Base-by-base conservation (phyloP, 2,797 vertebrate genomes). In the Alcedo quadribrachys region DNA sequence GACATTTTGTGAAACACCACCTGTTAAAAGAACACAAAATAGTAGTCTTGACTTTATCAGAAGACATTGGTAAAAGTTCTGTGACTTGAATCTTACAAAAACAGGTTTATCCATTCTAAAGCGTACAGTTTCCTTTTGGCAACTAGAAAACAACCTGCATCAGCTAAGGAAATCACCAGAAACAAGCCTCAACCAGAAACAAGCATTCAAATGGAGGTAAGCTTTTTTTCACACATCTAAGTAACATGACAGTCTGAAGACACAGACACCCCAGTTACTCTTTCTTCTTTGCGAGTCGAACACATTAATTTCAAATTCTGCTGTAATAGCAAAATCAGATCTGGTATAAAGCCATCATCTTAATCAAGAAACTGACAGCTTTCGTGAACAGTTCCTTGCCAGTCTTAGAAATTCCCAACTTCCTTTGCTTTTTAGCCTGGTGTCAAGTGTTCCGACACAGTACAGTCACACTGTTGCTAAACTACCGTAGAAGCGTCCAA, bases 1-100 rank as follows among this genome's bases (percentile, higher is more conserved):
- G 99, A 99, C 99, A 99, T 99, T 98, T 99, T 99, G 97, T 99
- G 99, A 97, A 99, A 99, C 70, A 99, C 99, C 96, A 99, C 99
- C 99, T 99, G 92, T 90, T 53, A 89, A 96, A 81, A 95, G 30
- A 97, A 94, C 89, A 77, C 54, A 93, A 57, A 78, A 85, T 6
- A 51, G 85, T 6, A 71, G 42, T 51, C 48, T 28, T 6, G 1
- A 67, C 43, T 89, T 85, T 40, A 25, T 21, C 11, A 67, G 16
- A 84, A 88, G 48, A 45, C 67, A 84, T 13, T 2, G 16, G 18
- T 27, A 32, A n/a, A 63, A 46, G 13, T 61, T 67, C 66, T 46
- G 14, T 21, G n/a, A 75, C 15, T 67, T 43, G 4, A 61, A 45
- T 45, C 53, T 43, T 91, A 77, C 20, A 70, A 55, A 73, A 53